Evolutionary conservation across 2,113 vertebrate genomes (phyloP).

Genomic region (Hyperopisus bebe): DNA sequence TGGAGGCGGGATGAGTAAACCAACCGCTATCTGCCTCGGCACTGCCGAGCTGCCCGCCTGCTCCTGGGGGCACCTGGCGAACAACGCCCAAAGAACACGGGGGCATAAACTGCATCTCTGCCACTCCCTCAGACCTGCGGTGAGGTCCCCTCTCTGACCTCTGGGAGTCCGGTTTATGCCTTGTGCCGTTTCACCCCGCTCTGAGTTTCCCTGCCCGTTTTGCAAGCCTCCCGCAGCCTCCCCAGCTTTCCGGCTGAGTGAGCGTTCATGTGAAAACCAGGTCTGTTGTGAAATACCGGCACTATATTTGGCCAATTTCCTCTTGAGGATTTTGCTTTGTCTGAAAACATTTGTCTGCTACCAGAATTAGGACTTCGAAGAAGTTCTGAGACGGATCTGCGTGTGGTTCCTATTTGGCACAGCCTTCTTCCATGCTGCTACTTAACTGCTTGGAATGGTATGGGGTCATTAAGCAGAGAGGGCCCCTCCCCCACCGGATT

Average conservation of each 20-base stretch:
- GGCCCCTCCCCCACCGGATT: not conserved
- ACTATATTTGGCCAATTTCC: conserved; percentile 8
- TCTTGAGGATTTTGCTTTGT: not conserved
- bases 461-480: not conserved
- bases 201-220: not conserved
- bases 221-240: not conserved
- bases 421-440: not conserved
- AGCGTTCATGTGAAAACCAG: not conserved
- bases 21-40: not conserved
- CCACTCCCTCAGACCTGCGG: not conserved
- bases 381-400: not conserved
- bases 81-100: not conserved
- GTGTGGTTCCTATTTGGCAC: not conserved
- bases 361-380: not conserved
- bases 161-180: not conserved
- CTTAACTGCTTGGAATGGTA: not conserved
- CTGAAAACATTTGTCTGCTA: conserved; percentile 13
- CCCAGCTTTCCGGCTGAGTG: not conserved
- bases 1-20: not conserved
- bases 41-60: not conserved
- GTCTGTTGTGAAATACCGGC: not conserved
- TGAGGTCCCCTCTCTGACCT: not conserved
- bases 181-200: not conserved
- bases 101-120: not conserved
- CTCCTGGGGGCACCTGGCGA: not conserved